Evolutionary conservation across 2,113 vertebrate genomes (phyloP), one percentile per base, ranked within the genome.

Genomic region (Potamarius usumacintae): DNA sequence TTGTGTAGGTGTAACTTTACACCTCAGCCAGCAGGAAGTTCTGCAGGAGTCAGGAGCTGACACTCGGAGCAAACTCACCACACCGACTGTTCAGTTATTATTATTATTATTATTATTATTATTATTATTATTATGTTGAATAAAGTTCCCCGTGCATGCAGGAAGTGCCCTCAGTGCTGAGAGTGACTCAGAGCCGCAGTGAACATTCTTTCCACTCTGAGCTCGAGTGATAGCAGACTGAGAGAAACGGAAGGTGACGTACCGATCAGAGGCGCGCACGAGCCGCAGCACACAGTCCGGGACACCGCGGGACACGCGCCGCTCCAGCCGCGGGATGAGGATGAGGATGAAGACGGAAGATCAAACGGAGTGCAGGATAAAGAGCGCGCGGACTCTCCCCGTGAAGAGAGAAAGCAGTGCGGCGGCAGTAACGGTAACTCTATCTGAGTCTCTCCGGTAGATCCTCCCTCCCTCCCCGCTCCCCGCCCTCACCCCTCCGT

Each of bases 401-500:
- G 65, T 14, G 50, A 27, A 71, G 50, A 71, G 25, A 72, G 18
- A 57, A 60, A 60, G 27, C 79, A 72, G 63, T 22, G 82, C 82
- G 12, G 42, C 48, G 25, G 82, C 82, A 65, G 15, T 34, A 71
- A 71, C 50, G 27, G 65, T 30, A 71, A 83, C 82, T 83, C 60
- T 67, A 81, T 85, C 87, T 67, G 12, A 78, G 42, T 80, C 83
- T 88, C 83, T 4, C 52, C 63, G 17, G 50, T 72, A 84, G 83
- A 72, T 58, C 83, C 65, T 57, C 48, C 18, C 27, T 72, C 34
- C 7, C 72, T 4, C 22, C 14, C 25, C 42, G 20, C 12, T 42
- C 25, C 62, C 7, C 82, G 1, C 62, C 12, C 62, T 67, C 22
- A 67, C 25, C 50, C 62, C 63, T 69, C 42, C 14, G 22, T 27